phyloP scores from a whole-genome alignment of 2,888 invertebrate genomes.

The Habroteleia sp. region DNA sequence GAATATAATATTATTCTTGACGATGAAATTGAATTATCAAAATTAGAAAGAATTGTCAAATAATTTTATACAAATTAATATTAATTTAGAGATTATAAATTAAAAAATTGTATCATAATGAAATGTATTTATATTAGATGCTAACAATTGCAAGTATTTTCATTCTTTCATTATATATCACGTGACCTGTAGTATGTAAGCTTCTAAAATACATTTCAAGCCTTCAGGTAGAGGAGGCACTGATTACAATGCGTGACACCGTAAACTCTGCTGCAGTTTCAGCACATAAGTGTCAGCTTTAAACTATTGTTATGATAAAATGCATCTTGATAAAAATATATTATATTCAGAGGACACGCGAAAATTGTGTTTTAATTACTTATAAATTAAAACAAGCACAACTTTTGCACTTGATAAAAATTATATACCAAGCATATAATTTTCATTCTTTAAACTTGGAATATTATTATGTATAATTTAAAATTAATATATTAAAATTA shows the following conservation, averaged over 20 bases:
- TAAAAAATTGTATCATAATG: constrained; percentile 8
- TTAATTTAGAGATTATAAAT: too few species aligned
- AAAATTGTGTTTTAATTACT: too few species aligned
- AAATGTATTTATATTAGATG: constrained; percentile 32
- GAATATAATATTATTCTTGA: constrained; percentile 16
- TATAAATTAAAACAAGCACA: background rate
- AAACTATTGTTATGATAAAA: constrained; percentile 43
- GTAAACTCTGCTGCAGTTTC: constrained; percentile 49
- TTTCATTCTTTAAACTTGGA: too few species aligned
- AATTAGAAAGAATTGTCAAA: too few species aligned
- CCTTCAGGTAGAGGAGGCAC: constrained; percentile 47
- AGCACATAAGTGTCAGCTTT: constrained; percentile 46
- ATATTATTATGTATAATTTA: too few species aligned
- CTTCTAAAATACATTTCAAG: constrained; percentile 58
- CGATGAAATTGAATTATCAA: too few species aligned
- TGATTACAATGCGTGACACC: constrained; percentile 54
- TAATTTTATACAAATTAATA: too few species aligned
- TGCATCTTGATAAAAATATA: constrained; percentile 34
- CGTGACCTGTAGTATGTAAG: constrained; percentile 46
- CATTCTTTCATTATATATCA: constrained; percentile 53
- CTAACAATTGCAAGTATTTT: constrained; percentile 44
- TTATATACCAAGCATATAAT: too few species aligned
- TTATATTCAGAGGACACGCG: background rate
- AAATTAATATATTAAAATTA: too few species aligned
- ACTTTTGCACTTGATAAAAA: too few species aligned